Evolutionary conservation across 2,888 invertebrate species (phyloP), one percentile per base, ranked within the genome.

Genomic region (Lithosia quadra): DNA sequence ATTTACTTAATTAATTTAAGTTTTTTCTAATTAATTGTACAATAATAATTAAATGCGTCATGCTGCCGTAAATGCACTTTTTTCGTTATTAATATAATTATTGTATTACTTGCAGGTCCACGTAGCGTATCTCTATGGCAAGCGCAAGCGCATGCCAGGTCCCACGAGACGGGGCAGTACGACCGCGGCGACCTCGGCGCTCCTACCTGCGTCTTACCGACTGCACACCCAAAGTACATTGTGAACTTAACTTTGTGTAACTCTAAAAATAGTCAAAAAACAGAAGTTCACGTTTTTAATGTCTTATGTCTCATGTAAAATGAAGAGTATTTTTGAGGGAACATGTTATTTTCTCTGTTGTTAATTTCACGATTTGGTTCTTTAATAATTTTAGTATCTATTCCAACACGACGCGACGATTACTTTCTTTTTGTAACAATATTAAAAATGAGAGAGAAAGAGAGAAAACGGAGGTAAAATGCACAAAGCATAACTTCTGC

Each of bases 141-240:
- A 15, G 36, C 24, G 5, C 82, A 75, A n/a, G 80, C 22, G 59
- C 60, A 63, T n/a, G 49, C 24, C 9, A 60, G 18, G 55, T 88
- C 87, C 84, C 88, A 86, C 87, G 86, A 81, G 79, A 79, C 77
- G 78, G 72, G 79, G 79, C 78, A 80, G 85, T 84, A 85, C 90
- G 91, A 90, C 90, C 91, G 90, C 84, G 68, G 69, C 88, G 92
- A 92, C 92, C 92, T 91, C 91, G 84, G 78, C 60, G 64, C 58
- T 58, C 53, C 61, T 53, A 63, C 56, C 56, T 39, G 49, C 62
- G 39, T 15, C 65, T 69, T 66, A 67, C 69, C 73, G 69, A 75
- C 63, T 34, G 71, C 69, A 79, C 81, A 80, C 73, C 66, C 63
- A 21, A 57, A 73, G 34, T 21, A 57, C 59, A 80, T 68, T 65